Base-by-base conservation (phyloP, 2,797 vertebrate genomes). In the Cryptoprocta ferox region DNA sequence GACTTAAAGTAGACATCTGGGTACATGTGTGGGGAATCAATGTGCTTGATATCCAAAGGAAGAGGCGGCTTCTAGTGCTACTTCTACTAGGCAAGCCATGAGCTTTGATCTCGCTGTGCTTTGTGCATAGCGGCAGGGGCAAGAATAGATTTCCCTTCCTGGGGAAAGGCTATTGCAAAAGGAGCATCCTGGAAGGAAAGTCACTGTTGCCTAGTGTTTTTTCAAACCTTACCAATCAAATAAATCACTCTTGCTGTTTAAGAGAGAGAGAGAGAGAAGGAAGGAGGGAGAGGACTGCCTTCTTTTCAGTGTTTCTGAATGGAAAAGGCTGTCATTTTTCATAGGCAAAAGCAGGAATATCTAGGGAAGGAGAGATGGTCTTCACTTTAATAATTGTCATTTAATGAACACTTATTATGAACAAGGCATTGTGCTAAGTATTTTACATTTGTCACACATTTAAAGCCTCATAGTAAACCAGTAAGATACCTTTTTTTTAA, bases 291-390 rank as follows among this genome's bases (percentile, higher is more conserved):
- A 19, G 92, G 92, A 84, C 8, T 75, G 2, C 18, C 42, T 85
- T 93, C 42, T 85, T 93, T 76, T 92, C 28, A 30, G 3, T 66
- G 91, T 76, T 94, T 91, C 21, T 89, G 56, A 93, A 83, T 14
- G 71, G 56, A 91, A 90, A 95, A 71, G 19, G 5, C 5, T 42
- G 11, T 61, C n/a, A 91, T n/a, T 89, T 4, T 73, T 81, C 42
- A 68, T 7, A 84, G 42, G 24, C 39, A 68, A 81, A 83, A 90
- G 59, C 50, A 90, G 50, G 48, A 85, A 88, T 12, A 76, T 75
- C 9, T 89, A 35, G 66, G 73, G 21, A 94, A n/a, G 37, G 6
- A 81, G 50, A 96, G 30, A 32, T 66, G 21, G 6, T 70, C 5
- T 14, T 15, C 21, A 84, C 18, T 92, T 91, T 61, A 89, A 59